Percentiles rank a stretch among this genome's conserved stretches.
These are phyloP conservation scores for Cylindroiulus punctatus DNA, from an alignment of 2,888 invertebrate genomes.

Conservation along the genomic window DNA sequence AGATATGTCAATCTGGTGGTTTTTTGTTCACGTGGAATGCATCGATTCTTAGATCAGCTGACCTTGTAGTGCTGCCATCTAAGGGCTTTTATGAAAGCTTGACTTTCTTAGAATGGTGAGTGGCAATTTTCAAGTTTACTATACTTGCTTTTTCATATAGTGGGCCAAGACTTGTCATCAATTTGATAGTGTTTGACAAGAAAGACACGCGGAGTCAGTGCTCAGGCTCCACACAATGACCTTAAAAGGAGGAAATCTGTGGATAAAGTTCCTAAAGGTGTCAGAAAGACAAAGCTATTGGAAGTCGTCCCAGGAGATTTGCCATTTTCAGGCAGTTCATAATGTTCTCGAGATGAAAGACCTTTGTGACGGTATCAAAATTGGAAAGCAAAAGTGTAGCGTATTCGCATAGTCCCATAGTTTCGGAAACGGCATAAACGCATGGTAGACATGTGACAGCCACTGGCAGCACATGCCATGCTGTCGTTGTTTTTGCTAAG, in stretches of 20 bases:
- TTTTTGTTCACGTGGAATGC: no score
- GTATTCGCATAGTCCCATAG: not conserved
- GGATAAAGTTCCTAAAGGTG: not conserved
- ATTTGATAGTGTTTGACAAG: no score
- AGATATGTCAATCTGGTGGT: no score
- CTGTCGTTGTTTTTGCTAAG: not conserved
- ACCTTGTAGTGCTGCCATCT: no score
- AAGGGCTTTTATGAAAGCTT: no score
- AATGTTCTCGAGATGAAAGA: not conserved
- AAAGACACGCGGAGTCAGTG: no score
- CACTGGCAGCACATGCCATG: not conserved
- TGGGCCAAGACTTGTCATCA: no score
- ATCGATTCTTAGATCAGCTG: no score
- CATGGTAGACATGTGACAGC: slow-evolving; percentile 22
- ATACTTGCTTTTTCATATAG: no score
- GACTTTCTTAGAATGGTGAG: no score
- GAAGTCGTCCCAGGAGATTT: not conserved
- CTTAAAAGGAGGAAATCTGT: not conserved
- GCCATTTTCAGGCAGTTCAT: not conserved
- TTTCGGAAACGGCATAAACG: no score
- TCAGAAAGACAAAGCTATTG: not conserved
- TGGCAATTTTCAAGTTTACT: no score
- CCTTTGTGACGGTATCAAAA: not conserved
- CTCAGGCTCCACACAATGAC: not conserved
- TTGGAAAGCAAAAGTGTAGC: not conserved